A percentile compares a stretch with the other conserved stretches of the same genome.
Conservation (phyloP, 2,113 vertebrate species). For the Struthidea cinerea region DNA sequence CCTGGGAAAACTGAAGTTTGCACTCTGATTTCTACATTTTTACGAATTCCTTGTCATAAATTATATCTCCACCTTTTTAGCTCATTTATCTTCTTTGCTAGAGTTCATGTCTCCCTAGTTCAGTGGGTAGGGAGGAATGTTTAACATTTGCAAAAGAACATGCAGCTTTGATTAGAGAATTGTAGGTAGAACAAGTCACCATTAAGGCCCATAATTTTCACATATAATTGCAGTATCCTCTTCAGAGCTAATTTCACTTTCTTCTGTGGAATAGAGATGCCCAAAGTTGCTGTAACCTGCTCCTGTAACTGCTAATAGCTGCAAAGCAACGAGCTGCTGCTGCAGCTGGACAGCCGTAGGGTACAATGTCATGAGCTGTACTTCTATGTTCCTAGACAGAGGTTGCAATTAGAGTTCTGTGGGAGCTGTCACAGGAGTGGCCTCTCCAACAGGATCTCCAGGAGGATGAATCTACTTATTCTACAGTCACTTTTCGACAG, state of each 20-base stretch:
- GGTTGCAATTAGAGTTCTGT: neutral
- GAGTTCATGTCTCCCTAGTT: neutral
- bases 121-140: neutral
- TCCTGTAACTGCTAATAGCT: neutral
- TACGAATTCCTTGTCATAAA: neutral
- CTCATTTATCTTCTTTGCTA: neutral
- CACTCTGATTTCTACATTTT: slow-evolving; percentile 12
- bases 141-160: neutral
- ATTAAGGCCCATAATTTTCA: neutral
- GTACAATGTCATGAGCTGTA: neutral
- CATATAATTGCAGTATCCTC: neutral
- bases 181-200: rapidly evolving
- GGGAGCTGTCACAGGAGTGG: neutral
- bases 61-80: neutral
- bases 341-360: neutral
- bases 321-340: neutral
- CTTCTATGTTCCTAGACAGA: neutral
- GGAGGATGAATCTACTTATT: neutral
- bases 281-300: neutral
- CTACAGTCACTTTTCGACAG: neutral
- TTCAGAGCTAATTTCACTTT: neutral
- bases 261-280: neutral
- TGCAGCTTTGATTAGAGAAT: neutral
- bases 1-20: slow-evolving; percentile 23
- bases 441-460: neutral